Base-by-base conservation (phyloP, 2,797 vertebrate species). In the Trachurus trachurus region DNA sequence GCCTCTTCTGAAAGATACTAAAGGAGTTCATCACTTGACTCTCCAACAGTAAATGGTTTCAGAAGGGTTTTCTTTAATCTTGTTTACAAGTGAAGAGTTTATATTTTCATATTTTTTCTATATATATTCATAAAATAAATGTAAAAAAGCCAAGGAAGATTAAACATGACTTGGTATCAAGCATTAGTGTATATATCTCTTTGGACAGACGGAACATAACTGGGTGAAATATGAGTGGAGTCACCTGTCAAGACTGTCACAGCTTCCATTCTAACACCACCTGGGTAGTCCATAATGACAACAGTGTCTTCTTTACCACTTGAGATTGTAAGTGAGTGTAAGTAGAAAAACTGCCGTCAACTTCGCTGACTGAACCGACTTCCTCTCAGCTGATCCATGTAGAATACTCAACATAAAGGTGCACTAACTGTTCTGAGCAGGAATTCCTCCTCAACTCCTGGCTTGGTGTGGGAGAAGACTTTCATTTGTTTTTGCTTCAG, bases 1-100 rank as follows among this genome's bases (percentile, higher is more conserved):
- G 75, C 81, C 72, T 84, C 77, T 66, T 74, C 45, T 76, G 22
- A 59, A 57, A 66, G 12, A 52, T 2, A 47, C 44, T 72, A 22
- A 63, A 70, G 37, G 47, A 53, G 62, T 57, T 44, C 0, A 2
- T 77, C 66, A 79, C 82, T 84, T 81, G 72, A 82, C 85, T 69
- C 49, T 57, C 16, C 19, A 47, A 19, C 63, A 50, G 42, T 50
- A 53, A 68, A 71, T 37, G 31, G 5, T 40, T 63, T 73, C 5
- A 26, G 3, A 16, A 21, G n/a, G n/a, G 40, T 37, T 17, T 3
- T 57, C 3, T 34, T 56, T 39, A 15, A 11, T 1, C 65, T 59
- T 72, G 17, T 80, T 78, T 72, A 63, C 2, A 8, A 44, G 17
- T n/a, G 29, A 61, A 19, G 21, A 42, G 13, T 21, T 40, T 1